Percentiles rank a stretch among this genome's conserved stretches.
Evolutionary conservation across 2,113 vertebrate genomes (phyloP).

Genomic region (Tamias sibiricus): DNA sequence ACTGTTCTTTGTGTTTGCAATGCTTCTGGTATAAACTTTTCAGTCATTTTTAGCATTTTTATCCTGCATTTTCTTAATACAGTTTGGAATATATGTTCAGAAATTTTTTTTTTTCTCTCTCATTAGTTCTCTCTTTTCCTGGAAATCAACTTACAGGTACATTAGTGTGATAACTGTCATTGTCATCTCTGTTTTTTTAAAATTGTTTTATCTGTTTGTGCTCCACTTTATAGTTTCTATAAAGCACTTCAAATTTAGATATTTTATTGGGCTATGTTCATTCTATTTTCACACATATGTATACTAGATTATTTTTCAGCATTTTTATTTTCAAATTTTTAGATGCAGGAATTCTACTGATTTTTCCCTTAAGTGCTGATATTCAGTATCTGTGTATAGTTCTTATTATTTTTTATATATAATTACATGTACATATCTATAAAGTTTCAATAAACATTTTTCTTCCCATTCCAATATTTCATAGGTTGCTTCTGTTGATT

Average conservation of each 20-base stretch:
- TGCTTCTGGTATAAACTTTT: not conserved
- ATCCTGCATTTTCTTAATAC: not conserved
- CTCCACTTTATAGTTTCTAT: not conserved
- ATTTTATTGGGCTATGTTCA: not conserved
- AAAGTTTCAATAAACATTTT: not conserved
- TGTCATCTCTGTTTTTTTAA: not conserved
- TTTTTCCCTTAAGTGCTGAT: not conserved
- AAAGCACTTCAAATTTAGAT: not conserved
- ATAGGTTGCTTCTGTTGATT: no score
- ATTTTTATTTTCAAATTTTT: not conserved
- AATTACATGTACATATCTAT: not conserved
- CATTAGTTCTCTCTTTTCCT: not conserved
- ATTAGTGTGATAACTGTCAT: not conserved
- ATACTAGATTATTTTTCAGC: not conserved
- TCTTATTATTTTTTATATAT: not conserved
- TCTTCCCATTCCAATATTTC: no score
- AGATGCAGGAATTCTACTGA: not conserved
- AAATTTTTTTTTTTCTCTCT: not conserved
- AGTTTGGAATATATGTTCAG: not conserved
- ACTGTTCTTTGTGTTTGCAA: not conserved
- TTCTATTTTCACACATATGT: no score
- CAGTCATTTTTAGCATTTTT: not conserved
- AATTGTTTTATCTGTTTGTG: not conserved
- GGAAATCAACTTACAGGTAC: not conserved
- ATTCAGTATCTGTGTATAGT: not conserved